Evolutionary conservation across 2,113 vertebrate species (phyloP), one percentile per base, ranked within the genome.

Genomic region (Ramphastos sulfuratus): DNA sequence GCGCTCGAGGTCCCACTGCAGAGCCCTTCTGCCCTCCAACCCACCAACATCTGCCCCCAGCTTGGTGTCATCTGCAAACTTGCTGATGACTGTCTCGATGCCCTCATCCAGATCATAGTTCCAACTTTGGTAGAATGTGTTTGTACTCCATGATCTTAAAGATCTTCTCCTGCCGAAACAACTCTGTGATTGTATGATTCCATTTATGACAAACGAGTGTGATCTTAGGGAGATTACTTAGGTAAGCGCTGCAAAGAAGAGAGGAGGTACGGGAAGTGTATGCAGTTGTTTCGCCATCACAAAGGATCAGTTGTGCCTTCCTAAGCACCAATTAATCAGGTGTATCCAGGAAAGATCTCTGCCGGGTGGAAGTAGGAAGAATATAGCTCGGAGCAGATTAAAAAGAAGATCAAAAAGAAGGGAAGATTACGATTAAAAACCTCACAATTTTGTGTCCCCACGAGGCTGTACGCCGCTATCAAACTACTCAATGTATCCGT

Each of bases 391-490:
- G n/a, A 85, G 87, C 69, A 1, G 2, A 18, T 23, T 33, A 67
- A 80, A 91, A 66, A 4, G 20, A 35, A 20, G 52, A 35, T 74
- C 67, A 39, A 39, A 39, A 39, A 39, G 64, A 39, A 20, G 24
- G 48, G 12, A 60, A 44, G 12, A 10, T 6, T 58, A 27, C 4
- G 15, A 30, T 85, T 31, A 69, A 79, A 42, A 52, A 39, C 9
- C 21, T 87, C 63, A 13, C 42, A 9, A 3, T 10, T 87, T 82
- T 69, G 33, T 63, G 67, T 71, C 35, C 71, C 75, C 37, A 10
- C 1, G 11, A 66, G 24, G 16, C 25, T 10, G 3, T 15, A 46
- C 4, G 17, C 8, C 59, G 52, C 1, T 39, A 2, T 3, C 4
- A 50, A 59, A 20, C 25, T 28, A 19, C 61, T 46, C 33, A 20